Evolutionary conservation across 2,797 vertebrate species (phyloP), one percentile per base, ranked within the genome.

Genomic region (Rhabdophis nuchalis): DNA sequence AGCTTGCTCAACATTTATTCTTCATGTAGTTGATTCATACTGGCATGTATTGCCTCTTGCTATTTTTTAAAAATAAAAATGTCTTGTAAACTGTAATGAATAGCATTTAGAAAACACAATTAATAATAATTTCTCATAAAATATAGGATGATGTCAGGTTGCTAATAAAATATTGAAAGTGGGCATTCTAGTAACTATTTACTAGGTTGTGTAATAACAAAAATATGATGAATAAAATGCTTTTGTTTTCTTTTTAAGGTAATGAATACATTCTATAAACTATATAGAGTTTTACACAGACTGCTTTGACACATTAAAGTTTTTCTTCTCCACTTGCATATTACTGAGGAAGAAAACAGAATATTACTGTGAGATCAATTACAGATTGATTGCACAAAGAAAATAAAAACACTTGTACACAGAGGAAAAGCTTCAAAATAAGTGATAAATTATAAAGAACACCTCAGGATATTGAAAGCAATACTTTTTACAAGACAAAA

Each of bases 71-170:
- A 14, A 54, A 54, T 54, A 54, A 54, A 54, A 54, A 4, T 16
- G 58, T 89, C 23, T 29, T 4, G 0, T 93, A 91, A 96, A 92
- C 86, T 94, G 86, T 1, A 46, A 11, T 85, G 77, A 93, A 91
- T 56, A 0, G 0, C 12, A 95, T 87, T 86, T 60, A 5, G 86
- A 95, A 86, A 93, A 46, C 92, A 95, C 9, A 36, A 95, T 68
- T 92, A 96, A 93, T 95, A 93, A 95, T 91, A 58, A 56, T 93
- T 94, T 95, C 89, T 95, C 92, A 68, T 54, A 50, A 25, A 0
- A 91, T 56, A 89, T 86, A 18, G 32, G 87, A 93, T 5, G 9
- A 6, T 58, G 86, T 10, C 87, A 61, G 92, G 32, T 14, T 89
- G 57, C 68, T 25, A 72, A 36, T 36, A 72, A 89, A 68, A 58